Evolutionary conservation across 2,888 invertebrate genomes (phyloP).

Genomic region (Danaus chrysippus): DNA sequence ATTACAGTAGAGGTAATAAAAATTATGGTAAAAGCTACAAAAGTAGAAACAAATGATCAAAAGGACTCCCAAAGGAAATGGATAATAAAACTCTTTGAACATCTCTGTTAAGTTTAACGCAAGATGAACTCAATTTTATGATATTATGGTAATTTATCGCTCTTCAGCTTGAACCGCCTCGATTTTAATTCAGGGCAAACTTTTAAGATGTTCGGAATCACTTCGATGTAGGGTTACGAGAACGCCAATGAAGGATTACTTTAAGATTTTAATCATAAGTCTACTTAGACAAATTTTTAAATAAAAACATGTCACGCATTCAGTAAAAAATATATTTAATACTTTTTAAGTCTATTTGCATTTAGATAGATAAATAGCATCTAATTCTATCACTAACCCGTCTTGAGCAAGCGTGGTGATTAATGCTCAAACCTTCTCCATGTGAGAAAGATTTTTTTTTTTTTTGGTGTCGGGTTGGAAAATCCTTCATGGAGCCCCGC

Average conservation of each 20-base stretch:
- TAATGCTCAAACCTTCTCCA: too few relatives aligned
- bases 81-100: slow-evolving; percentile 70
- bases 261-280: slow-evolving; percentile 19
- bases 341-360: slow-evolving; percentile 9
- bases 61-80: slow-evolving; percentile 56
- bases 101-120: slow-evolving; percentile 70
- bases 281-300: slow-evolving; percentile 12
- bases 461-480: too few relatives aligned
- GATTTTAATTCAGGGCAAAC: slow-evolving; percentile 61
- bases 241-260: slow-evolving; percentile 24
- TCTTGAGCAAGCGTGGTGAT: too few relatives aligned
- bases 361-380: slow-evolving; percentile 38
- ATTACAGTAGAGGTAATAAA: background rate
- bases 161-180: slow-evolving; percentile 66
- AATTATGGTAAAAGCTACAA: background rate
- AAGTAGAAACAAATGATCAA: slow-evolving; percentile 58
- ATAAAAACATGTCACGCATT: background rate
- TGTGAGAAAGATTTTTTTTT: too few relatives aligned
- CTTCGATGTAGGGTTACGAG: slow-evolving; percentile 26
- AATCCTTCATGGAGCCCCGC: too few relatives aligned
- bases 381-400: too few relatives aligned
- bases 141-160: slow-evolving; percentile 77
- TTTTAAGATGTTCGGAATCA: slow-evolving; percentile 47
- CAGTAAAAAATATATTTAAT: background rate
- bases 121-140: slow-evolving; percentile 71